Evolutionary conservation across 2,113 vertebrate species (phyloP), one percentile per base, ranked within the genome.

Genomic region (Colistium nudipinnis): DNA sequence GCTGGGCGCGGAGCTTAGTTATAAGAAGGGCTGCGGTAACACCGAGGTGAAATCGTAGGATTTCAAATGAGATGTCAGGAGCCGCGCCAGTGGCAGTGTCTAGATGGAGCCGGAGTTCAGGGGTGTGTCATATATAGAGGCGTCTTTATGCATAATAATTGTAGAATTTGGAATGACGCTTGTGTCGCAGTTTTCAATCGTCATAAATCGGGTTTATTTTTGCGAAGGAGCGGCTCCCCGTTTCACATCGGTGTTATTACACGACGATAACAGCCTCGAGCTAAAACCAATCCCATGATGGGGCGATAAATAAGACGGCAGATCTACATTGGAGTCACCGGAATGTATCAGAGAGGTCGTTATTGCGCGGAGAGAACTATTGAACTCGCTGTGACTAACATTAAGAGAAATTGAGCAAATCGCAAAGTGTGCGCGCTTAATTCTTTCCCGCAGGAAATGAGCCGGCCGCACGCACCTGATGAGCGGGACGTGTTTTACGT

Each of bases 331-430:
- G 62, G 52, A 62, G 70, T 78, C 74, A 70, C 59, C 45, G 62
- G 59, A 38, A 74, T 71, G 54, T 38, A 61, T 79, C 65, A 61
- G 74, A 78, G 68, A 55, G 68, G 16, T 51, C 19, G 69, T 79
- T 67, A 77, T 71, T 78, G 76, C 68, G 71, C 24, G 75, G 80
- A 68, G 38, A 59, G 70, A 82, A 87, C 87, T 71, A 84, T 86
- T 88, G 84, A 82, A 86, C 83, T 76, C 41, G 36, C 75, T 43
- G 43, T 19, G 4, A 49, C 41, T 74, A 70, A 84, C 84, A 90
- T 90, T 84, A 90, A 88, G 91, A 89, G 83, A 92, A 91, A 91
- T 83, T 24, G 87, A 90, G 91, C 84, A 88, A 92, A 88, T 73
- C 72, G 79, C 90, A 31, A 82, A 33, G 33, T 67, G 76, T 78